Evolutionary conservation across 2,888 invertebrate genomes (phyloP), one percentile per base, ranked within the genome.

Genomic region (Phaonia tiefii): DNA sequence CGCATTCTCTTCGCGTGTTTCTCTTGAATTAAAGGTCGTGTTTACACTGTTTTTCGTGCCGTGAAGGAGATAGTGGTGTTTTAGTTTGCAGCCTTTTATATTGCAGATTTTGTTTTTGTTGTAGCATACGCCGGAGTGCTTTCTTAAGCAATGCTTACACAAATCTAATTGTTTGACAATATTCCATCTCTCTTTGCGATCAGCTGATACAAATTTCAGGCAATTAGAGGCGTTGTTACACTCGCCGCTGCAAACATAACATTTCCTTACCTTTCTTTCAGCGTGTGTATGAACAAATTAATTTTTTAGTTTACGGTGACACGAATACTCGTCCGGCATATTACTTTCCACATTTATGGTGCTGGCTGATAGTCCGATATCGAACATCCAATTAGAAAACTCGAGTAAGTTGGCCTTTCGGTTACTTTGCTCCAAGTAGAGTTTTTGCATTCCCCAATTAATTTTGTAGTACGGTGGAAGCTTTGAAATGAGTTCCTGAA

Each of bases 1-100:
- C 7, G 37, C 39, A 15, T 58, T 69, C 11, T 8, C 49, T 58
- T 44, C 17, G n/a, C 54, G 25, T 42, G 15, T 22, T 15, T 11
- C 11, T 13, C 11, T 13, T 44, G n/a, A 13, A 44, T 44, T 2
- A n/a, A n/a, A n/a, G n/a, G n/a, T n/a, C 44, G 44, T 44, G 13
- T 44, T 44, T 8, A 8, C 13, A 11, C 44, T 44, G 44, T 13
- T 10, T 13, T 44, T 44, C 2, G 44, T 2, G 11, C 66, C 58
- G 20, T 75, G 73, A 22, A 78, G 63, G 2, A 76, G 70, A 63
- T 37, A 22, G 51, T 78, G 60, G 42, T 78, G 69, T 20, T 78
- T 78, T n/a, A 73, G 31, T 44, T 73, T 15, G 13, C 73, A 78
- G 20, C 54, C 60, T 7, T 73, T 44, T 11, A 78, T 3, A 49